Evolutionary conservation across 2,888 invertebrate genomes (phyloP).

Genomic region (Apotomis turbidana): DNA sequence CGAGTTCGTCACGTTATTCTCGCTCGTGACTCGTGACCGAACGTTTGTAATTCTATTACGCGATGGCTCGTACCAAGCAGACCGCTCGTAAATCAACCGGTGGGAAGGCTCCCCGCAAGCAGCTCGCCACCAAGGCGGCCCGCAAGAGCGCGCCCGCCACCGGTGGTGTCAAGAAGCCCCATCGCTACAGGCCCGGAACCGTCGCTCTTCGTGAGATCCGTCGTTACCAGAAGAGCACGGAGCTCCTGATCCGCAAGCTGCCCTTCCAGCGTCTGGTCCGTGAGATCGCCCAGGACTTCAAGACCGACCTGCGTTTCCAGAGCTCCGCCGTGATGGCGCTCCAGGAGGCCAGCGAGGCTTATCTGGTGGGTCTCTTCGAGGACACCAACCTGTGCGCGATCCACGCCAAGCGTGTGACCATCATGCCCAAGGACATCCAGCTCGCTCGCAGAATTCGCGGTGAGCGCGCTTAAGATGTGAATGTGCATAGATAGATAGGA

Average conservation of each 20-base stretch:
- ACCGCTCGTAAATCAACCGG: slow-evolving; percentile 96
- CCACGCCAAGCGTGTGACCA: slow-evolving; percentile 95
- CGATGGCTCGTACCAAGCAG: slow-evolving; percentile 89
- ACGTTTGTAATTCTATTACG: too few species aligned
- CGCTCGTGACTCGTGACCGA: too few species aligned
- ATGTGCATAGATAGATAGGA: too few species aligned
- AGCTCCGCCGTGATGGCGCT: slow-evolving; percentile 91
- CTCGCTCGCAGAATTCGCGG: slow-evolving; percentile 42
- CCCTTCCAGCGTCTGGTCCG: slow-evolving; percentile 94
- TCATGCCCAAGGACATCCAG: slow-evolving; percentile 96
- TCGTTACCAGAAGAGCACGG: slow-evolving; percentile 95
- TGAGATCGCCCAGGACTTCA: slow-evolving; percentile 97
- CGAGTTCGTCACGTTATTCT: too few species aligned
- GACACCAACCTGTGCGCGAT: slow-evolving; percentile 95
- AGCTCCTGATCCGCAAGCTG: slow-evolving; percentile 93
- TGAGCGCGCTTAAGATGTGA: slow-evolving; percentile 36
- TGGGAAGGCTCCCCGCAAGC: slow-evolving; percentile 95
- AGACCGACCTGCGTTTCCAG: slow-evolving; percentile 94
- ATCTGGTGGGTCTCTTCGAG: slow-evolving; percentile 85
- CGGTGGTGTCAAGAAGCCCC: slow-evolving; percentile 95
- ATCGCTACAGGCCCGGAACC: slow-evolving; percentile 93
- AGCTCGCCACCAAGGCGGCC: slow-evolving; percentile 84
- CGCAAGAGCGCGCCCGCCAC: slow-evolving; percentile 94
- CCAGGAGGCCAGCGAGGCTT: slow-evolving; percentile 86
- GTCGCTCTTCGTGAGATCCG: slow-evolving; percentile 96